Conservation (phyloP, 2,797 vertebrate species). For the Coracias cyanogaster region DNA sequence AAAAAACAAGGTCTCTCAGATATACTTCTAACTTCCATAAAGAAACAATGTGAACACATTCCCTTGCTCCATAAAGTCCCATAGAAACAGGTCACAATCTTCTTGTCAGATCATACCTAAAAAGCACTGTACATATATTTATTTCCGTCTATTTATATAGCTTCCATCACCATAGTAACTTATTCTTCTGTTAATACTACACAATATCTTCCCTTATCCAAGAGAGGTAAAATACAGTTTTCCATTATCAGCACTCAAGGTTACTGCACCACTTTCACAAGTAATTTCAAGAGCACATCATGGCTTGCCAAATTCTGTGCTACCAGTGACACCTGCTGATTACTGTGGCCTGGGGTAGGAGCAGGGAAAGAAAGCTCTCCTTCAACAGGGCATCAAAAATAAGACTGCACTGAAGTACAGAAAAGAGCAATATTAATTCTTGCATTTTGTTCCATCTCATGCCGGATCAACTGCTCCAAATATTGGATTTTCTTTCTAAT, state of each 20-base stretch:
- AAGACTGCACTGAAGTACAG: neutral
- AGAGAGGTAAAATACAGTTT: neutral
- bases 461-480: neutral
- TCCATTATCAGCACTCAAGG: neutral
- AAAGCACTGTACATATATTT: neutral
- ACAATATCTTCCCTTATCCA: neutral
- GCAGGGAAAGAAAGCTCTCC: neutral
- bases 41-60: neutral
- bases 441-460: neutral
- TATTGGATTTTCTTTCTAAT: neutral
- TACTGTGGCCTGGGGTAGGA: neutral
- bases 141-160: conserved; percentile 20
- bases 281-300: neutral
- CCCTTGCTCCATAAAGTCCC: neutral
- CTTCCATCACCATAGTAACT: conserved; percentile 56
- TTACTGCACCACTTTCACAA: neutral
- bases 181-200: neutral
- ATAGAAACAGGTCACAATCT: neutral
- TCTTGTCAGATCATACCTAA: neutral
- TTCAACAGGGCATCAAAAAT: neutral
- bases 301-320: neutral
- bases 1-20: neutral
- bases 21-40: neutral
- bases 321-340: neutral
- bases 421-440: neutral